Evolutionary conservation across 2,113 vertebrate genomes (phyloP).

Genomic region (Chaetura pelagica): DNA sequence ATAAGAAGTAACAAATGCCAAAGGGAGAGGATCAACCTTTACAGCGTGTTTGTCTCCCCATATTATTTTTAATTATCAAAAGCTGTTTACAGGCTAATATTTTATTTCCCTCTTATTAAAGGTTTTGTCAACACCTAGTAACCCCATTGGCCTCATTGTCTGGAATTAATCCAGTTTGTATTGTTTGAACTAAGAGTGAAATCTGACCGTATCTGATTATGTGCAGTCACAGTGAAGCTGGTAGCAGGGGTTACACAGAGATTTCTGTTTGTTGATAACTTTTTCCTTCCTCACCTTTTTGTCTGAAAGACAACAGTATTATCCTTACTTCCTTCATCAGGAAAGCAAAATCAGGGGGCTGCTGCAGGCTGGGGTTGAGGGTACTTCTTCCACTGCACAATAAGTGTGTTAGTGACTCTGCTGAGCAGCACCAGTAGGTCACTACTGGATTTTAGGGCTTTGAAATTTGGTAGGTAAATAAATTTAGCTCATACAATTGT

Average conservation of each 20-base stretch:
- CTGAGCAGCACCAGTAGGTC: not conserved
- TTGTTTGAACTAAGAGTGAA: not conserved
- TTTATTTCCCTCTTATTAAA: not conserved
- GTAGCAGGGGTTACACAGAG: not conserved
- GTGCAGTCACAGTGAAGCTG: not conserved
- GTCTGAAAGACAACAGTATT: not conserved
- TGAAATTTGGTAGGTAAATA: not conserved
- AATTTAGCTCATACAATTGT: fast-evolving
- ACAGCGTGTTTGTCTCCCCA: not conserved
- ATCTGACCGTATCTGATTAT: not conserved
- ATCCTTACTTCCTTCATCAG: not conserved
- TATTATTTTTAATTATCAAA: not conserved
- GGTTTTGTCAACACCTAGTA: not conserved
- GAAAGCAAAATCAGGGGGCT: not conserved
- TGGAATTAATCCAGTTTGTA: not conserved
- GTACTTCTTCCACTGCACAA: not conserved
- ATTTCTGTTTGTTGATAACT: not conserved
- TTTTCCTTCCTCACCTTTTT: not conserved
- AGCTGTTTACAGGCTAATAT: not conserved
- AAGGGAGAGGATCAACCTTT: not conserved
- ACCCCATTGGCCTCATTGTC: not conserved
- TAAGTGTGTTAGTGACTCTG: not conserved
- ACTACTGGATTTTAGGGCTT: not conserved
- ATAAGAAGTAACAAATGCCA: not conserved
- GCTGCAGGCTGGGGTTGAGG: not conserved